Evolutionary conservation across 2,113 vertebrate species (phyloP), one percentile per base, ranked within the genome.

Genomic region (Prionailurus bengalensis): DNA sequence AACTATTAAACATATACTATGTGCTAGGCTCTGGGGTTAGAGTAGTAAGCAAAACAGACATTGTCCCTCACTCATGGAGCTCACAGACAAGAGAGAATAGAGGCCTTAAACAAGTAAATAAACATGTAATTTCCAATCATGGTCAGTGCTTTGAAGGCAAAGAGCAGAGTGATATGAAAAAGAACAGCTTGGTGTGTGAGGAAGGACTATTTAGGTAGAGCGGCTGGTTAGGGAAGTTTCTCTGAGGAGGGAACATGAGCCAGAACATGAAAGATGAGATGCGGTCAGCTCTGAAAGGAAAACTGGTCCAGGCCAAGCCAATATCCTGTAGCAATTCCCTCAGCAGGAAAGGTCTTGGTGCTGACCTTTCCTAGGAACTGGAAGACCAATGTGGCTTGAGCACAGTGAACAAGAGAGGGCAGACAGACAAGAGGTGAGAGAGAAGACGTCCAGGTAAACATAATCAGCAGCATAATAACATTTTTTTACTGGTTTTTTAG

Each of bases 1-100:
- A 89, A 87, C 93, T 94, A 79, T 63, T 39, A n/a, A 89, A 53
- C 48, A 78, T 27, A 66, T 93, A 80, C 51, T 65, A 80, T 27
- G 36, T 84, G 55, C 23, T 42, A 65, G 89, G 55, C 8, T 84
- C 33, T 87, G 63, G 29, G 27, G 36, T 71, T 2, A 55, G 23
- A 70, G 25, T 17, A 2, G 23, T 73, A 7, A 92, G 65, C 21
- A 91, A 86, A 94, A 84, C 10, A 66, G 55, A 84, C n/a, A 42
- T 51, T 94, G 55, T 76, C 51, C 14, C 16, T 96, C 85, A 36
- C n/a, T 53, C 42, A 3, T 5, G 16, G 25, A 87, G 11, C 42
- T 93, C 82, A 82, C 61, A 86, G 53, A 79, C 11, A 81, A 88
- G 95, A 21, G 1, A 6, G 7, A 39, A 88, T 11, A 92, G 23